phyloP scores from a whole-genome alignment of 2,113 vertebrate species.

The Poeciliopsis occidentalis region DNA sequence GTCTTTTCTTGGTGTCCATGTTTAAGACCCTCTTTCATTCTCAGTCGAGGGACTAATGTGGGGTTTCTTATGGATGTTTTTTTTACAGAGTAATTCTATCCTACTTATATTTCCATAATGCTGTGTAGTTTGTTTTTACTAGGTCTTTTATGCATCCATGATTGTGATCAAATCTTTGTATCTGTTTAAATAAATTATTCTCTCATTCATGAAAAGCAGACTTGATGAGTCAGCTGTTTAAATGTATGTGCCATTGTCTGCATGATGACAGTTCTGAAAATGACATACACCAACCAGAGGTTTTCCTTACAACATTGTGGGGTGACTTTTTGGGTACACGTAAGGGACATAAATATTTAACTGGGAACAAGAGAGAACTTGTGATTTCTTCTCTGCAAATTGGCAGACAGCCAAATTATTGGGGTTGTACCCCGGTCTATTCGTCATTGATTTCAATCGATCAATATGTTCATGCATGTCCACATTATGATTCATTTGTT shows the following conservation, averaged over 20 bases:
- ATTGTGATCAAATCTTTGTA: conserved; percentile 72
- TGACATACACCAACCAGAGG: neutral
- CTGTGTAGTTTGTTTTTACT: conserved; percentile 61
- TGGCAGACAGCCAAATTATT: neutral
- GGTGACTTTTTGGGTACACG: neutral
- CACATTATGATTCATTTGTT: no score
- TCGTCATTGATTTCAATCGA: no score
- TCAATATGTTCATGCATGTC: no score
- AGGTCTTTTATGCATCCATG: conserved; percentile 64
- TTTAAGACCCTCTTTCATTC: conserved; percentile 66
- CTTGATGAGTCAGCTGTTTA: conserved; percentile 9
- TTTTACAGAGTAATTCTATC: conserved; percentile 76
- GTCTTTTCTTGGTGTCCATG: conserved; percentile 68
- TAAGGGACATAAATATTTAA: neutral
- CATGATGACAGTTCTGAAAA: neutral
- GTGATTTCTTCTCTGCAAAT: neutral
- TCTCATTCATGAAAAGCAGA: conserved; percentile 32
- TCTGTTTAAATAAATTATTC: conserved; percentile 79
- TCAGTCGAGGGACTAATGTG: conserved; percentile 75
- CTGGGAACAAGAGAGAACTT: neutral
- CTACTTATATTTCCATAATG: conserved; percentile 72
- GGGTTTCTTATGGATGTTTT: conserved; percentile 62
- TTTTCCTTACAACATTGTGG: no score
- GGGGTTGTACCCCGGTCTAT: no score
- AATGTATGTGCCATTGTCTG: neutral